A percentile compares a stretch with the other conserved stretches of the same genome.
Evolutionary conservation across 2,797 vertebrate genomes (phyloP).

Genomic region (Hylomyscus alleni): DNA sequence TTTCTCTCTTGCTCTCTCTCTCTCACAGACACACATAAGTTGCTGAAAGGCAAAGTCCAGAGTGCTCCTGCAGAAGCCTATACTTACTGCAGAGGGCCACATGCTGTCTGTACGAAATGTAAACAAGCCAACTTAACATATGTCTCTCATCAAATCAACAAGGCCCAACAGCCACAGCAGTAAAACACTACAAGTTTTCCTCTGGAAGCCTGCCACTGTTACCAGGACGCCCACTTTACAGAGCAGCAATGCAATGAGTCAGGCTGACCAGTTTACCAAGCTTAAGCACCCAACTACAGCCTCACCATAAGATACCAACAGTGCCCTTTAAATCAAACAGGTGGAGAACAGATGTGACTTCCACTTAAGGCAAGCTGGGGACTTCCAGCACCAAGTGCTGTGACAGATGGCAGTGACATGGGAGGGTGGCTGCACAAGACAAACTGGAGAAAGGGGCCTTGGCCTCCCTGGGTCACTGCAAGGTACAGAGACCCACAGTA

Average conservation of each 20-base stretch:
- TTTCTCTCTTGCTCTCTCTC: too few relatives aligned
- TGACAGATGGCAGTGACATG: accelerated
- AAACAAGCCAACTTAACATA: neutral
- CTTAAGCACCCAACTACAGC: neutral
- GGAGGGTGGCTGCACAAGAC: neutral
- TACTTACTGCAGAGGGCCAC: accelerated
- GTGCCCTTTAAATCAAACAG: neutral
- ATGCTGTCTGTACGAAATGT: neutral
- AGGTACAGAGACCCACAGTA: too few relatives aligned
- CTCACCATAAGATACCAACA: neutral
- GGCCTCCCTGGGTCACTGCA: accelerated
- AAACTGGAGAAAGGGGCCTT: neutral
- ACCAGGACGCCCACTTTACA: neutral
- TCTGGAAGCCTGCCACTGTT: neutral
- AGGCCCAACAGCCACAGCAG: neutral
- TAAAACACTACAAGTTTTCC: neutral
- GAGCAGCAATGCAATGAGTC: neutral
- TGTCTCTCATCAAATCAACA: accelerated
- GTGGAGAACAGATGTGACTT: neutral
- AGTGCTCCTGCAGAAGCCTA: neutral
- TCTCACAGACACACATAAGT: neutral
- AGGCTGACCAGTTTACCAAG: neutral
- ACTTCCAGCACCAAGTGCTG: accelerated
- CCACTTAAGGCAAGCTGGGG: neutral
- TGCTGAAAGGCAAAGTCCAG: neutral